phyloP scores from a whole-genome alignment of 1,140 invertebrate genomes.

The Melanaphis sacchari region DNA sequence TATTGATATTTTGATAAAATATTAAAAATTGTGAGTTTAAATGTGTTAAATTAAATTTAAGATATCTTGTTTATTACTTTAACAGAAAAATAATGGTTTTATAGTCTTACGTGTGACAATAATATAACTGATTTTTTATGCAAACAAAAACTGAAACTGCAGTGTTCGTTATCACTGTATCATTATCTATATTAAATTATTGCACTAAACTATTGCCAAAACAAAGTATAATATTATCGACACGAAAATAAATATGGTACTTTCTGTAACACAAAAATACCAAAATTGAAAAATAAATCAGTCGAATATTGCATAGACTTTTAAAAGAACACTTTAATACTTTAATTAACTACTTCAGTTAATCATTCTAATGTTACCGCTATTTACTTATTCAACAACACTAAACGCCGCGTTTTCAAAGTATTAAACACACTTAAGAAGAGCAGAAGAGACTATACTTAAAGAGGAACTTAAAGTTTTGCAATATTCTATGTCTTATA shows the following conservation, averaged over 20 bases:
- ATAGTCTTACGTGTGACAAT: background rate
- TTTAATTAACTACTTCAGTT: background rate
- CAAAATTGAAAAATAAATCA: background rate
- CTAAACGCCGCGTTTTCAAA: background rate
- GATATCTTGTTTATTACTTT: background rate
- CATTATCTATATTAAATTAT: background rate
- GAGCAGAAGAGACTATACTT: background rate
- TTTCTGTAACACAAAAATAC: too few relatives aligned
- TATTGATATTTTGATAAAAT: background rate
- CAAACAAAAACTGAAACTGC: background rate
- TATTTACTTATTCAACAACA: background rate
- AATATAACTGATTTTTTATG: background rate
- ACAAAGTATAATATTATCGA: background rate
- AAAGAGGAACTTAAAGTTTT: background rate
- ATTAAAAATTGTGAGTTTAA: background rate
- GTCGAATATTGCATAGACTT: background rate
- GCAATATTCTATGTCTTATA: background rate
- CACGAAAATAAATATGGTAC: too few relatives aligned
- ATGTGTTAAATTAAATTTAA: background rate
- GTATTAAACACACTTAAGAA: background rate
- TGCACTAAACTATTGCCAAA: background rate
- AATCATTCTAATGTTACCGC: background rate
- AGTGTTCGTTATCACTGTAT: background rate
- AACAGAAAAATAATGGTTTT: background rate
- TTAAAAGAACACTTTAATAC: too few relatives aligned